phyloP scores from a whole-genome alignment of 2,797 vertebrate species.

The Glyptemys insculpta region DNA sequence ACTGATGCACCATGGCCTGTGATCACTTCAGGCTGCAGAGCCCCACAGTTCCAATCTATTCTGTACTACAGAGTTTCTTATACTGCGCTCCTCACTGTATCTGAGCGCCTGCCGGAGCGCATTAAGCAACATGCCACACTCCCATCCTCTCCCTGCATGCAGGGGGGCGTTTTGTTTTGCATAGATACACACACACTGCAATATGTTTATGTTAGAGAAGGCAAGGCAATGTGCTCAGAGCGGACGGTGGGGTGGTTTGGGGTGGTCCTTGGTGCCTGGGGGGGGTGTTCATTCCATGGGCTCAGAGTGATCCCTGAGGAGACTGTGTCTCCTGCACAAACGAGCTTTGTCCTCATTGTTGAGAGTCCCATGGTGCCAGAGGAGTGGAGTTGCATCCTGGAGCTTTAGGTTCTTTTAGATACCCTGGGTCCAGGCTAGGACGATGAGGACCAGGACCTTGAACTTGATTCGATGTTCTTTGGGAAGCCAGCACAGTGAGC shows the following conservation, averaged over 20 bases:
- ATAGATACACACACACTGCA: not conserved
- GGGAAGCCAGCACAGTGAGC: not conserved
- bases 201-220: not conserved
- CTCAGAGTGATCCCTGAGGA: not conserved
- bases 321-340: not conserved
- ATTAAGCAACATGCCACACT: not conserved
- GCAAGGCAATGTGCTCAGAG: not conserved
- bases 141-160: no score
- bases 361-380: not conserved
- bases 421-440: not conserved
- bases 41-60: not conserved
- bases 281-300: not conserved
- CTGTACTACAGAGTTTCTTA: not conserved
- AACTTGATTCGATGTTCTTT: not conserved
- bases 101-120: not conserved
- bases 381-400: not conserved
- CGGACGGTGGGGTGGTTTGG: not conserved
- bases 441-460: not conserved
- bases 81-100: accelerated
- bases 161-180: no score
- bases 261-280: not conserved
- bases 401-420: not conserved
- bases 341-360: not conserved
- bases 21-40: not conserved
- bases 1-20: not conserved